Conservation (phyloP, 35 echinoderm and acorn worm species). For the Patiria miniata region DNA sequence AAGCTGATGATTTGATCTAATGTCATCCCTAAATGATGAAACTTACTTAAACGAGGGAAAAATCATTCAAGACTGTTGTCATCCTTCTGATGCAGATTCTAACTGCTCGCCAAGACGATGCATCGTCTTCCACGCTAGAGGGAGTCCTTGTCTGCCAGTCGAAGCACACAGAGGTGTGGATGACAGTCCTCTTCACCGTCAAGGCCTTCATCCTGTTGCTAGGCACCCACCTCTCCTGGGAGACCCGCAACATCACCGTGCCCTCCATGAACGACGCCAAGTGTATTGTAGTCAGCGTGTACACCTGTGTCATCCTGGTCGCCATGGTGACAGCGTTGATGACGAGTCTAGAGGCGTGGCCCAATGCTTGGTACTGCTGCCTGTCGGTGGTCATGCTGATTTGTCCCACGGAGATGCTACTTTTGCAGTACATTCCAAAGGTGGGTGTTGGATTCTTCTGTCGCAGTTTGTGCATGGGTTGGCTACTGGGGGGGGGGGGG, state of each 20-base stretch:
- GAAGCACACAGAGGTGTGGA: conserved; percentile 63
- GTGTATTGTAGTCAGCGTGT: conserved; percentile 88
- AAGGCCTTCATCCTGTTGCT: conserved; percentile 73
- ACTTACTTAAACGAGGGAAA: background rate
- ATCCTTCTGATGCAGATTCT: background rate
- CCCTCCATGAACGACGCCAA: conserved; percentile 90
- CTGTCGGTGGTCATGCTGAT: conserved; percentile 64
- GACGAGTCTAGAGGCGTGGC: conserved; percentile 57
- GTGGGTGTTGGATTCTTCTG: conserved; percentile 31
- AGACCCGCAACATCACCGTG: conserved; percentile 85
- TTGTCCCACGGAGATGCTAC: conserved; percentile 76
- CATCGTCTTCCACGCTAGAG: background rate
- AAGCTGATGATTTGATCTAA: background rate
- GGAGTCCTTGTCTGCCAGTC: conserved; percentile 52
- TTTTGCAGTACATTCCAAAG: conserved; percentile 90
- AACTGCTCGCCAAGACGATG: background rate
- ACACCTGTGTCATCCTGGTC: conserved; percentile 90
- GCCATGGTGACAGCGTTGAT: conserved; percentile 64
- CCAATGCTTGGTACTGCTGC: conserved; percentile 90
- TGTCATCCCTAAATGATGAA: background rate
- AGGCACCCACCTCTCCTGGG: conserved; percentile 90
- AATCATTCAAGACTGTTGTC: background rate
- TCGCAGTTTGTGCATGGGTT: background rate
- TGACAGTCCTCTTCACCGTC: conserved; percentile 58
- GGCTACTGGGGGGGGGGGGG: background rate